Evolutionary conservation across 2,888 invertebrate species (phyloP), one percentile per base, ranked within the genome.

Genomic region (Ornithoptera priamus): DNA sequence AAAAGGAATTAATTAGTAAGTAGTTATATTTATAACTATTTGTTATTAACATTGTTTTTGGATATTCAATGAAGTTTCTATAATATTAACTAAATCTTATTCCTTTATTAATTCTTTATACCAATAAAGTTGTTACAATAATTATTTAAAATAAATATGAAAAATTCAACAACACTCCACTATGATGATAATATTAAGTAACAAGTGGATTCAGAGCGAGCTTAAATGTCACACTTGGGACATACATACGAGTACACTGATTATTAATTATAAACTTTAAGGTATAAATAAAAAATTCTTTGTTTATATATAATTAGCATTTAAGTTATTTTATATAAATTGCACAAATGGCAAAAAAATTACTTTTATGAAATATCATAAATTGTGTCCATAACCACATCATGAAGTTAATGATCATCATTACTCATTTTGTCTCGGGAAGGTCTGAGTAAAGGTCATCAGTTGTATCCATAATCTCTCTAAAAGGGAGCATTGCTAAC

Each of bases 141-240:
- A 39, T 36, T 36, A 24, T 57, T 39, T 39, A 57, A 4, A 57
- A 57, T 56, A 18, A 53, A 53, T 6, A 6, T 53, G 6, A 18
- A 6, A 12, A 15, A 18, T 18, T 53, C 6, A 18, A 18, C 5
- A 53, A 53, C 17, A 22, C 65, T 73, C 83, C 84, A 85, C 88
- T 72, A 78, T 91, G 90, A 91, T 89, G 88, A 87, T 78, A 75
- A 68, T 57, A 39, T 57, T 78, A 74, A 78, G 75, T 72, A 15
- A 69, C 71, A 71, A 75, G 75, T 74, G 70, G 70, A 73, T 67
- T 57, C 56, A 70, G 89, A 92, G 94, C 92, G 93, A 94, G 94
- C 89, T 91, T 86, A 93, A 95, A 96, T 95, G 95, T 95, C 94
- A 94, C 95, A 94, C 92, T 85, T 94, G 95, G 94, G 95, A 94